These are phyloP conservation scores for Eueides isabella DNA, from an alignment of 1,140 invertebrate genomes.

Conservation along the genomic window DNA sequence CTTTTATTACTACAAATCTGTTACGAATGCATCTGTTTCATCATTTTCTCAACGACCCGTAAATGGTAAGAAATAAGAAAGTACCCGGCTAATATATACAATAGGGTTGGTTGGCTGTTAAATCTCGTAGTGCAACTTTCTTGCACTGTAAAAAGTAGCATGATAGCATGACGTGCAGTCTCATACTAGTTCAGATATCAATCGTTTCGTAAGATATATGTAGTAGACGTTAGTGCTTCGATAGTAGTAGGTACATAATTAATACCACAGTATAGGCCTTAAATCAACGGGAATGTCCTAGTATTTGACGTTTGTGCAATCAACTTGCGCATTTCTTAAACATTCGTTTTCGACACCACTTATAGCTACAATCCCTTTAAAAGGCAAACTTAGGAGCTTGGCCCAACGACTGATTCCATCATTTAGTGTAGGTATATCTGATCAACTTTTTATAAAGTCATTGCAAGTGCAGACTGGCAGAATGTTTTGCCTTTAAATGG, in stretches of 20 bases:
- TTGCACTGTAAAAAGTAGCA: constrained; percentile 70
- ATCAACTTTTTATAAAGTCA: constrained; percentile 73
- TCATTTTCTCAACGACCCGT: constrained; percentile 74
- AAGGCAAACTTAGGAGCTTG: constrained; percentile 70
- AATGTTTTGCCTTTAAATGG: constrained; percentile 65
- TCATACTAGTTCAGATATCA: constrained; percentile 61
- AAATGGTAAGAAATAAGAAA: constrained; percentile 79
- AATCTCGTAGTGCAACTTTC: constrained; percentile 72
- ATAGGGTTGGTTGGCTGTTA: constrained; percentile 73
- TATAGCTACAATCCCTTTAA: constrained; percentile 58
- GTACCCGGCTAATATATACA: constrained; percentile 78
- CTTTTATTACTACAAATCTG: constrained; percentile 19
- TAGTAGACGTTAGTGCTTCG: constrained; percentile 58
- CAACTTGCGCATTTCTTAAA: constrained; percentile 58
- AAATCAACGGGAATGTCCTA: constrained; percentile 52
- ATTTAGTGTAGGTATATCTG: constrained; percentile 60
- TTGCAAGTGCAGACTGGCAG: constrained; percentile 68
- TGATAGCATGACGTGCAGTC: constrained; percentile 60
- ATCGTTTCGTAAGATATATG: constrained; percentile 67
- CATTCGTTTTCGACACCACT: constrained; percentile 64
- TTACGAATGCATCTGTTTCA: constrained; percentile 70
- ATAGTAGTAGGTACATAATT: constrained; percentile 58
- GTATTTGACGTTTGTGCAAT: constrained; percentile 46
- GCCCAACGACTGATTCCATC: constrained; percentile 59
- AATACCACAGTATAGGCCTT: constrained; percentile 47